Evolutionary conservation across 1,140 invertebrate genomes (phyloP), one percentile per base, ranked within the genome.

Genomic region (Zophobas atratus): DNA sequence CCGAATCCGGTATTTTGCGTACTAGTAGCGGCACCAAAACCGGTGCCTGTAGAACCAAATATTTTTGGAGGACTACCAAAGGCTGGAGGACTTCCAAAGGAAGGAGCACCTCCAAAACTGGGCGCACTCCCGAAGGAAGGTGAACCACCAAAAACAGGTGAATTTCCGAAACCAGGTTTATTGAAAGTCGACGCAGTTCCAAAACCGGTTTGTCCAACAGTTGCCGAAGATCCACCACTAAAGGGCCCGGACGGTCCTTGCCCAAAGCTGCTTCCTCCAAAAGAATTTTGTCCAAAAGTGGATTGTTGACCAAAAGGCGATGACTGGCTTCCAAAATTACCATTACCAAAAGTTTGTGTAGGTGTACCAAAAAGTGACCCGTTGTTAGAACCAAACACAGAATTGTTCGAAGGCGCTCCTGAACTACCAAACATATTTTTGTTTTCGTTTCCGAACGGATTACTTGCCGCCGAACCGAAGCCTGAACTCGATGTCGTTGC

Each of bases 1-100:
- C 89, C 90, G 85, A 91, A 91, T 2, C 88, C 87, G 32, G 88
- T 83, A 79, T 84, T 87, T 63, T 88, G 85, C n/a, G 86, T 81
- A n/a, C 85, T 83, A 1, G 83, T 36, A 32, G 81, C 71, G 3
- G 84, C 87, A 74, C 49, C 56, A 60, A 56, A 35, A 33, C 60
- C 43, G 46, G 70, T 70, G 53, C 36, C 71, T 79, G 84, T 83
- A n/a, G 82, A 57, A 34, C 89, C 87, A 79, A 90, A 89, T 32
- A 87, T 85, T 80, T 88, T 89, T 8, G 82, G 83, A 36, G 86
- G 79, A 81, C 84, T 87, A 39, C 89, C 88, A 81, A 90, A 90
- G 1, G 87, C 84, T 0, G 88, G 84, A n/a, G 88, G 84, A 3
- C 85, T 84, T 1, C 90, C 89, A 84, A 90, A 90, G 1, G 87